Evolutionary conservation across 2,888 invertebrate species (phyloP), one percentile per base, ranked within the genome.

Genomic region (Cordilura impudica): DNA sequence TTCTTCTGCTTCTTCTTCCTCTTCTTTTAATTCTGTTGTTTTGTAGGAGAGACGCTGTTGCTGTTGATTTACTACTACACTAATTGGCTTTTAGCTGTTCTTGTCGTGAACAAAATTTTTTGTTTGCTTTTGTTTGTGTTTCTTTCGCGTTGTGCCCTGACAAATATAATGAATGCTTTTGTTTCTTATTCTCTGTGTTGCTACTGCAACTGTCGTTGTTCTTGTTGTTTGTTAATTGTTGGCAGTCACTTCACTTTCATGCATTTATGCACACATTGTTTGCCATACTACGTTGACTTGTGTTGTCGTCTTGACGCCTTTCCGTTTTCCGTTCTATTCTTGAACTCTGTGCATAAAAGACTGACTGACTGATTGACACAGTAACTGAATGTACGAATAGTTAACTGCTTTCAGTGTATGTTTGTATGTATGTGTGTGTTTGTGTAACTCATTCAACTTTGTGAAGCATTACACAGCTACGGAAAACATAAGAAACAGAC

Each of bases 221-320:
- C 31, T 73, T 73, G 18, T 69, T 74, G 35, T 63, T 39, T 75
- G 78, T 49, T 76, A 78, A 69, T 71, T 80, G 72, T 56, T 75
- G 67, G 35, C 74, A 73, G 76, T 79, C 70, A 39, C 14, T 78
- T 82, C 66, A 81, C 47, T 74, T 82, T 78, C 69, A 81, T 78
- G 70, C 73, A 76, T 72, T 78, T 60, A 23, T 69, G 67, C 61
- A 71, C 45, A 31, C 63, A 67, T 72, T 72, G 29, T 71, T 73
- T 26, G 49, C 23, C 8, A 14, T 23, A 67, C 69, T 73, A 16
- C 51, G 66, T 21, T 53, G 49, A 7, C 43, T 43, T 16, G n/a
- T 23, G n/a, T 43, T 39, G n/a, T 43, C 18, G 14, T 47, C 8
- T 39, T 43, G 39, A 4, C 16, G 21, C 16, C 21, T 14, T 23